Percentiles rank a stretch among this genome's conserved stretches.
Conservation (phyloP, 2,113 vertebrate species). For the Coturnix japonica region DNA sequence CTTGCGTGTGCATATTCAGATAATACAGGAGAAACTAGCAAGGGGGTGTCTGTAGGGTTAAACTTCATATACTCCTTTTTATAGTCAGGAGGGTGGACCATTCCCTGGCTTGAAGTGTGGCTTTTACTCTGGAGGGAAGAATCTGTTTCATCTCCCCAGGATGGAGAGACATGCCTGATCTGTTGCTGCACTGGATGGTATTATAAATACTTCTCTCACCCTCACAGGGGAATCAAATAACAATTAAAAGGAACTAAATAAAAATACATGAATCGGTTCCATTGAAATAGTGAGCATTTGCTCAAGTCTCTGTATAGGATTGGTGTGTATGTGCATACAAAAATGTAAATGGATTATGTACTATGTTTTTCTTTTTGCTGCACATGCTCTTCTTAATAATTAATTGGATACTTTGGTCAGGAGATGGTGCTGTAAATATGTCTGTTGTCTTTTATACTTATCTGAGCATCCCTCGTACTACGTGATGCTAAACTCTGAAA, state of each 20-base stretch:
- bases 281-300: background rate
- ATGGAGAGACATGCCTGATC: background rate
- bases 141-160: background rate
- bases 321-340: background rate
- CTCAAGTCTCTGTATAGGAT: background rate
- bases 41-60: background rate
- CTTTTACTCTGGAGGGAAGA: background rate
- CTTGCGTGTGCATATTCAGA: background rate
- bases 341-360: background rate
- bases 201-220: background rate
- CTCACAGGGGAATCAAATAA: background rate
- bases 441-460: conserved; percentile 19
- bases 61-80: background rate
- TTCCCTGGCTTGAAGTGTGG: background rate
- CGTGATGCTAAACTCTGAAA: background rate
- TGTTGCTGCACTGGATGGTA: background rate
- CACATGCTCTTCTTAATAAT: background rate
- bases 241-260: background rate
- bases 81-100: background rate
- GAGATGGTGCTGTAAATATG: conserved; percentile 59
- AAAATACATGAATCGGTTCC: background rate
- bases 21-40: background rate
- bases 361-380: background rate
- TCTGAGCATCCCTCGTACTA: background rate
- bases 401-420: conserved; percentile 22